Conservation (phyloP, 35 echinoderm and acorn worm species). For the Chiridota heheva region DNA sequence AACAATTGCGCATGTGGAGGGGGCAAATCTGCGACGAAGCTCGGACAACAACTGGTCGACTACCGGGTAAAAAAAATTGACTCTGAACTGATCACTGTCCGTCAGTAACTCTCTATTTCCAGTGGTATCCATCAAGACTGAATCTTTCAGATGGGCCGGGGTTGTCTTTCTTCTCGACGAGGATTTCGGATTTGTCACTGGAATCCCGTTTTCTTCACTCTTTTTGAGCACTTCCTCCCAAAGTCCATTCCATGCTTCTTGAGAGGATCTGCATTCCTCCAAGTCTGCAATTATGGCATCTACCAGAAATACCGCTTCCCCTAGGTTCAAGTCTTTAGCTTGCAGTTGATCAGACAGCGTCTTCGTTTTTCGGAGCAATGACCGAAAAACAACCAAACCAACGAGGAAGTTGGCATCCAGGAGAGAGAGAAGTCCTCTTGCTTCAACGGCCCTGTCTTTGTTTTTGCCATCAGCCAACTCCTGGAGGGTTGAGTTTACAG, state of each 20-base stretch:
- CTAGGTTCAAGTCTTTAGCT: conserved; percentile 31
- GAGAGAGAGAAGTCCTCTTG: conserved; percentile 18
- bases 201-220: conserved; percentile 20
- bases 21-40: neutral
- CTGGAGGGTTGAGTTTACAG: conserved; percentile 17
- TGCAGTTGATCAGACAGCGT: conserved; percentile 37
- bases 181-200: conserved; percentile 12
- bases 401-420: conserved; percentile 21
- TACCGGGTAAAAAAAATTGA: neutral
- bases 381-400: conserved; percentile 28
- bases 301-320: conserved; percentile 42
- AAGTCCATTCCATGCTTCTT: conserved; percentile 11
- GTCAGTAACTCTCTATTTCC: neutral
- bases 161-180: neutral
- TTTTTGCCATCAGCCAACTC: conserved; percentile 22
- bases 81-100: neutral
- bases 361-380: conserved; percentile 19
- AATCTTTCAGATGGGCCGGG: conserved; percentile 2
- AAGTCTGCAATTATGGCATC: conserved; percentile 14
- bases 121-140: conserved; percentile 3
- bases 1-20: neutral
- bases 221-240: conserved; percentile 14
- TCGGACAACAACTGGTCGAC: neutral
- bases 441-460: conserved; percentile 38
- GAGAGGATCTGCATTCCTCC: neutral